These are phyloP conservation scores for Tachuris rubrigastra DNA, from an alignment of 2,113 vertebrate species.

Conservation along the genomic window DNA sequence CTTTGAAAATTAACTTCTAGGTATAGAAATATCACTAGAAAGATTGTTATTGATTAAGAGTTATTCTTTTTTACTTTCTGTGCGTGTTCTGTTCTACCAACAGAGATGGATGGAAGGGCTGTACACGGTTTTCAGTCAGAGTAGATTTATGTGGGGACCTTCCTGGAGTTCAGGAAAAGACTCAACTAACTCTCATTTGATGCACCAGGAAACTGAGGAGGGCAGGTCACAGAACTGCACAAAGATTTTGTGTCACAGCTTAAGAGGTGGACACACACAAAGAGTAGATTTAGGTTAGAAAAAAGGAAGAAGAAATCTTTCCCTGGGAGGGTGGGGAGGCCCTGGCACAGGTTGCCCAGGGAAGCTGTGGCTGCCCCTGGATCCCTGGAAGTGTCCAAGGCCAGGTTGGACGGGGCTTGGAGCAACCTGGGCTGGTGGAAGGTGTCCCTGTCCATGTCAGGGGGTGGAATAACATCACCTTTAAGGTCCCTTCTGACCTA, in stretches of 20 bases:
- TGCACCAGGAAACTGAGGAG: accelerated
- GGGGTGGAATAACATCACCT: accelerated
- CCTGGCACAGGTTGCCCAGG: neutral
- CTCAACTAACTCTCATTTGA: neutral
- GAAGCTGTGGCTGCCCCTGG: neutral
- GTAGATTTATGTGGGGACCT: neutral
- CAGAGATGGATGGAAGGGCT: neutral
- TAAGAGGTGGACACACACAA: neutral
- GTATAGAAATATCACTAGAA: neutral
- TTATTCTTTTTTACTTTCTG: neutral
- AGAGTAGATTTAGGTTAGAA: neutral
- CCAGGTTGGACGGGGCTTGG: accelerated
- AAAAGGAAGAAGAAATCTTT: neutral
- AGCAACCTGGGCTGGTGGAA: accelerated
- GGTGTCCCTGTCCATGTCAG: neutral
- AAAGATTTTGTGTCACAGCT: neutral
- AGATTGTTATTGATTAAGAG: neutral
- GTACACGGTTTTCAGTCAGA: accelerated
- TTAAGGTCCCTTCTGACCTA: neutral
- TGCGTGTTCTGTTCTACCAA: neutral
- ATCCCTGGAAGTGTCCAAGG: neutral
- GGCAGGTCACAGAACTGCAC: accelerated
- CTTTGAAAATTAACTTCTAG: neutral
- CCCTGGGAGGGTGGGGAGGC: accelerated
- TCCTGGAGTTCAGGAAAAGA: neutral